Conservation (phyloP, 2,888 invertebrate species). For the Epirrhoe tristata region DNA sequence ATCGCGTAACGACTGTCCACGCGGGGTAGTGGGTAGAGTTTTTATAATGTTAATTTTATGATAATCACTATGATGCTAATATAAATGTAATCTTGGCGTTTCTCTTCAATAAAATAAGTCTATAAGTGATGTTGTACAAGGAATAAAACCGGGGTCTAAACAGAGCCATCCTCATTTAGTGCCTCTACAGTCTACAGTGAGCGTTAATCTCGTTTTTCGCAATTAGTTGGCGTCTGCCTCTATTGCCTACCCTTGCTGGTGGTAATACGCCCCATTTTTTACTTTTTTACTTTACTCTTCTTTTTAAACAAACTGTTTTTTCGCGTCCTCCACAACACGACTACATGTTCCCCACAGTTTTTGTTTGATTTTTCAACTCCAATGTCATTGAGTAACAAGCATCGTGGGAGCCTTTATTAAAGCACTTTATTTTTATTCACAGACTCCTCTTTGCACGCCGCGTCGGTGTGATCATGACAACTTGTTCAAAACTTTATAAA, state of each 20-base stretch:
- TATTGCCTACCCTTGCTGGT: slow-evolving; percentile 66
- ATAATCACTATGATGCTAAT: slow-evolving; percentile 71
- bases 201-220: slow-evolving; percentile 82
- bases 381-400: slow-evolving; percentile 50
- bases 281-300: slow-evolving; percentile 61
- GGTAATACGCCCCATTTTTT: slow-evolving; percentile 69
- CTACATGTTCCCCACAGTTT: slow-evolving; percentile 52
- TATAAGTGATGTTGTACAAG: slow-evolving; percentile 76
- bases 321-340: slow-evolving; percentile 54
- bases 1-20: slow-evolving; percentile 36
- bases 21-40: slow-evolving; percentile 38
- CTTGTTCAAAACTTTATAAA: slow-evolving; percentile 15
- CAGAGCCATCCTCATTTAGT: slow-evolving; percentile 73
- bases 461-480: slow-evolving; percentile 23
- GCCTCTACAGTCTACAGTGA: slow-evolving; percentile 70
- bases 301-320: slow-evolving; percentile 62
- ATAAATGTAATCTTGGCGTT: slow-evolving; percentile 69
- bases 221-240: slow-evolving; percentile 76
- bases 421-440: slow-evolving; percentile 41
- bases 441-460: slow-evolving; percentile 20
- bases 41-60: slow-evolving; percentile 65
- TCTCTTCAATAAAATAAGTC: slow-evolving; percentile 74
- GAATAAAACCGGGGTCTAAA: slow-evolving; percentile 70
- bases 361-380: slow-evolving; percentile 50
- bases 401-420: slow-evolving; percentile 40